Conservation (phyloP, 2,113 vertebrate species). For the Oreochromis spilurus region DNA sequence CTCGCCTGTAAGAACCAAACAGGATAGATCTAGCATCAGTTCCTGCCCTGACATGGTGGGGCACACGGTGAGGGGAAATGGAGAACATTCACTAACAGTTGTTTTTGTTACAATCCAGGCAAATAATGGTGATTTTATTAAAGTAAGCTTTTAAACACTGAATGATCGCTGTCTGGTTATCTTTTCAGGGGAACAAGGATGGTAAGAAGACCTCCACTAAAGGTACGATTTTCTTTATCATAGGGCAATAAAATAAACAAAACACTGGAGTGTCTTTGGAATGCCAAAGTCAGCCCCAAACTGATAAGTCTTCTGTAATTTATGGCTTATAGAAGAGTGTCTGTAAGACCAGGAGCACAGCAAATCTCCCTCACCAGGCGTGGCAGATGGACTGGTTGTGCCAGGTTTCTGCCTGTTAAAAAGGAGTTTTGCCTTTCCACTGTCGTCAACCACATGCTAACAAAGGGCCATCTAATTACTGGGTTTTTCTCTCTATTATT, state of each 20-base stretch:
- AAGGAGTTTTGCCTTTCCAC: neutral
- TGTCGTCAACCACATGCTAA: neutral
- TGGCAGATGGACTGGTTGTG: neutral
- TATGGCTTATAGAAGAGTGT: neutral
- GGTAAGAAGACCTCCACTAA: constrained; percentile 61
- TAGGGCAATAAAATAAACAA: neutral
- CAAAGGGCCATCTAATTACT: neutral
- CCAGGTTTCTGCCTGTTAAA: neutral
- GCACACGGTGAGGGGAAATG: constrained; percentile 46
- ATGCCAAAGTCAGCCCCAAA: neutral
- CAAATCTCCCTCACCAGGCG: neutral
- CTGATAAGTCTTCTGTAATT: neutral
- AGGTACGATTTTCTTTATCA: constrained; percentile 50
- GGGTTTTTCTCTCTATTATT: neutral
- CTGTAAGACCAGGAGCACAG: neutral
- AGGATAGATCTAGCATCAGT: constrained; percentile 43
- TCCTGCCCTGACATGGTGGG: constrained; percentile 75
- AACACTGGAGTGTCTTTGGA: neutral
- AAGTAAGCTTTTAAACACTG: neutral
- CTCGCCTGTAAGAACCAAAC: neutral
- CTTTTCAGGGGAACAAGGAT: constrained; percentile 63
- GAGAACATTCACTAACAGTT: neutral
- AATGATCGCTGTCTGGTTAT: neutral
- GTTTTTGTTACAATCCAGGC: neutral
- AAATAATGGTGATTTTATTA: neutral